Evolutionary conservation across 2,797 vertebrate genomes (phyloP).

Genomic region (Melanotaenia trifasciata): DNA sequence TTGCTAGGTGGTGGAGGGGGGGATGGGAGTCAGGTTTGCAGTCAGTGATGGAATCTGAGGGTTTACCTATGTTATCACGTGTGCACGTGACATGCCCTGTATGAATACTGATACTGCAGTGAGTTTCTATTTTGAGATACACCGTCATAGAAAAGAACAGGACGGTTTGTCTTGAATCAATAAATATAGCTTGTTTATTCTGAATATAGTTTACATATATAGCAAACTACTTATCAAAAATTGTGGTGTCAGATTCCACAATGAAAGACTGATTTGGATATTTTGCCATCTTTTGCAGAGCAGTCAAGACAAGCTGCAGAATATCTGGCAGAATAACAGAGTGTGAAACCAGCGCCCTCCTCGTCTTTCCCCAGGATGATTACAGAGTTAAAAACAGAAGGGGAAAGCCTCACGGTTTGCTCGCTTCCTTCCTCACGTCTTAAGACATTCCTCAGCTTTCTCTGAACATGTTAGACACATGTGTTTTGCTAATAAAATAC

Average conservation of each 20-base stretch:
- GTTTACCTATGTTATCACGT: slow-evolving; percentile 59
- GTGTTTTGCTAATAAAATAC: slow-evolving; percentile 1
- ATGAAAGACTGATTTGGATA: slow-evolving; percentile 40
- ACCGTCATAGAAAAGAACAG: neutral
- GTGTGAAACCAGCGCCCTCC: slow-evolving; percentile 33
- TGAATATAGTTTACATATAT: neutral
- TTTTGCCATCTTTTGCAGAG: slow-evolving; percentile 29
- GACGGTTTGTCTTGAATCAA: neutral
- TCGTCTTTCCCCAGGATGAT: slow-evolving; percentile 42
- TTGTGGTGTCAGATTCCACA: slow-evolving; percentile 22
- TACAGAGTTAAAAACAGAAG: slow-evolving; percentile 39
- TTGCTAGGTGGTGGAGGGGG: slow-evolving; percentile 77
- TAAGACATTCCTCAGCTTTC: slow-evolving; percentile 5
- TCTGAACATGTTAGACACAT: neutral
- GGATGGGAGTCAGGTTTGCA: slow-evolving; percentile 60
- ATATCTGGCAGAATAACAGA: slow-evolving; percentile 48
- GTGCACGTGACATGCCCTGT: slow-evolving; percentile 5
- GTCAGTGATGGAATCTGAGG: slow-evolving; percentile 70
- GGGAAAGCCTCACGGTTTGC: slow-evolving; percentile 42
- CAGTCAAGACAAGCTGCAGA: slow-evolving; percentile 41
- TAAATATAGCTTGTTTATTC: too few relatives aligned
- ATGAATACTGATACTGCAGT: slow-evolving; percentile 22
- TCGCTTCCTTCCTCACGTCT: slow-evolving; percentile 29
- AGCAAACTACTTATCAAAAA: slow-evolving; percentile 16
- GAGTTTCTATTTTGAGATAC: slow-evolving; percentile 5